Percentiles rank a stretch among this genome's conserved stretches.
Conservation (phyloP, 2,113 vertebrate genomes). For the Lasiurus cinereus region DNA sequence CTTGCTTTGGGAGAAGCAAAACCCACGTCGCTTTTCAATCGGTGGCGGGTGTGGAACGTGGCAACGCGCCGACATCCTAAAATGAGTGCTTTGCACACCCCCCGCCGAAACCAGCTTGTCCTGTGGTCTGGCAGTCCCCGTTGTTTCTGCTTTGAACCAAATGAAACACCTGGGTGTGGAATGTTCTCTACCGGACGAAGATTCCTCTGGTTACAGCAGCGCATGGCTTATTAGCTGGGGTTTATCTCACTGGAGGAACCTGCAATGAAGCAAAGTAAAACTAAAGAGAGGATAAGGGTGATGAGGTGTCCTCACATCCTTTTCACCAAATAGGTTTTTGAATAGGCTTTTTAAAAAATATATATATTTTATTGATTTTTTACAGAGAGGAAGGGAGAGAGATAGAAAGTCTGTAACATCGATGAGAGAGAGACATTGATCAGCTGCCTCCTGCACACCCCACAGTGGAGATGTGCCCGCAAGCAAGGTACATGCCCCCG, state of each 20-base stretch:
- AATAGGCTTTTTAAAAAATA: not conserved
- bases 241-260: not conserved
- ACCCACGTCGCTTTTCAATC: not conserved
- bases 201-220: not conserved
- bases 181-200: not conserved
- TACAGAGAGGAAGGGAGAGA: no score
- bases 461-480: no score
- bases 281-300: not conserved
- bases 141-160: not conserved
- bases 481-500: no score
- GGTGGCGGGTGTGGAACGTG: not conserved
- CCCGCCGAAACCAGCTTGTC: not conserved
- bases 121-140: not conserved
- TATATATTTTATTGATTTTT: no score
- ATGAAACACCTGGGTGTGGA: not conserved
- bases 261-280: constrained; percentile 21
- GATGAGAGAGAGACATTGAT: no score
- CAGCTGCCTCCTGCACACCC: no score
- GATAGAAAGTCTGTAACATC: no score
- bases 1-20: not conserved
- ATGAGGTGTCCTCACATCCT: not conserved
- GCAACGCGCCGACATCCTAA: not conserved
- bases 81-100: not conserved
- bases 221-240: not conserved
- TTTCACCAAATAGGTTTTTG: constrained; percentile 37